Evolutionary conservation across 2,113 vertebrate genomes (phyloP).

Genomic region (Petaurus breviceps): DNA sequence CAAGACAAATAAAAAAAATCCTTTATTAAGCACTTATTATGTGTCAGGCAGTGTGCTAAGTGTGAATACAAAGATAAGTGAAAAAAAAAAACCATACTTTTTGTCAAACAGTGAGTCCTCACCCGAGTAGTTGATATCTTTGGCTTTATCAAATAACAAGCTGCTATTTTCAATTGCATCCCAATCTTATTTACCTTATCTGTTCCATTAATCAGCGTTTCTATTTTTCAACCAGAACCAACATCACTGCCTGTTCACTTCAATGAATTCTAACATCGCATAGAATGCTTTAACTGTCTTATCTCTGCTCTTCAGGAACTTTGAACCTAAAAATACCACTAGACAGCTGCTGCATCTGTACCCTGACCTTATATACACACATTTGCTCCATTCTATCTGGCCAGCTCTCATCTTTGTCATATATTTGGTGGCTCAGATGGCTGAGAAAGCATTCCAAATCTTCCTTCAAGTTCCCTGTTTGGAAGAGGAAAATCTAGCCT

Average conservation of each 20-base stretch:
- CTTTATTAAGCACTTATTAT: neutral
- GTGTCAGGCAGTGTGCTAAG: neutral
- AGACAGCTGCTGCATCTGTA: neutral
- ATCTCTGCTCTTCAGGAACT: neutral
- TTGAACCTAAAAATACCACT: neutral
- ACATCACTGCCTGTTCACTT: neutral
- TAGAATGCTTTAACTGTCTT: neutral
- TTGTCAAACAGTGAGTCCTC: neutral
- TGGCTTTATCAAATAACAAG: neutral
- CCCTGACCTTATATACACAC: neutral
- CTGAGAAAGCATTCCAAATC: neutral
- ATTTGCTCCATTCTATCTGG: neutral
- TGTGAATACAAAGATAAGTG: neutral
- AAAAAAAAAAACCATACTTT: neutral
- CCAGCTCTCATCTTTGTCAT: neutral
- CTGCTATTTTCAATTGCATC: neutral
- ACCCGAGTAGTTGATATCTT: neutral
- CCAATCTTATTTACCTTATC: neutral
- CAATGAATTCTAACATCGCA: neutral
- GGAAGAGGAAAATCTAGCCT: neutral
- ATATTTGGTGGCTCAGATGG: neutral
- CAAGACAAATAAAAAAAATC: neutral
- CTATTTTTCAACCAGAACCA: neutral
- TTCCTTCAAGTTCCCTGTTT: neutral
- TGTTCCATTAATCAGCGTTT: neutral